A percentile compares a stretch with the other conserved stretches of the same genome.
phyloP scores from a whole-genome alignment of 2,797 vertebrate genomes.

The Hafferia zeledoni region DNA sequence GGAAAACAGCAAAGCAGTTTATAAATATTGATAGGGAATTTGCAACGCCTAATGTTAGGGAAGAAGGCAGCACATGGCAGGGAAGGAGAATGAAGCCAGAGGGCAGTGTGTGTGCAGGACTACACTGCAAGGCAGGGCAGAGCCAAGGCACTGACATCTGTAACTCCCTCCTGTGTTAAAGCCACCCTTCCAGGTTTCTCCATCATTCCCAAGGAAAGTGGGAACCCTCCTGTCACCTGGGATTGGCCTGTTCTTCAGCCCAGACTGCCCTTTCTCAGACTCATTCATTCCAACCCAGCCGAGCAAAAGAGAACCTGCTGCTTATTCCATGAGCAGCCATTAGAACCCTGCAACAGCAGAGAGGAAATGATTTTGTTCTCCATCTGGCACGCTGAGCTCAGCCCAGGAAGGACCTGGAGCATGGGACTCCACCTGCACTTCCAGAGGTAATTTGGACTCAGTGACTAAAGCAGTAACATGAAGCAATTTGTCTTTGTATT shows the following conservation, averaged over 20 bases:
- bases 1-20: not conserved
- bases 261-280: not conserved
- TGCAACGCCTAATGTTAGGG: not conserved
- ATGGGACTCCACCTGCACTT: not conserved
- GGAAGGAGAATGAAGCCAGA: not conserved
- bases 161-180: not conserved
- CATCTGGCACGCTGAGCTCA: fast-evolving
- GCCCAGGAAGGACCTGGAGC: not conserved
- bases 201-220: not conserved
- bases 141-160: not conserved
- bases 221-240: not conserved
- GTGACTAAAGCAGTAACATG: not conserved
- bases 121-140: not conserved
- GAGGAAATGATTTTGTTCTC: not conserved
- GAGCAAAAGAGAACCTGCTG: not conserved
- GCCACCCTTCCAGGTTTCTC: not conserved
- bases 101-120: not conserved
- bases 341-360: not conserved
- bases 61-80: not conserved
- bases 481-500: not conserved
- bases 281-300: not conserved
- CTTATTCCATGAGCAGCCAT: not conserved
- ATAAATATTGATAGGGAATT: conserved; percentile 10
- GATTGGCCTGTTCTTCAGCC: fast-evolving
- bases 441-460: not conserved